Base-by-base conservation (phyloP, 1,140 invertebrate genomes). In the Aphis gossypii region DNA sequence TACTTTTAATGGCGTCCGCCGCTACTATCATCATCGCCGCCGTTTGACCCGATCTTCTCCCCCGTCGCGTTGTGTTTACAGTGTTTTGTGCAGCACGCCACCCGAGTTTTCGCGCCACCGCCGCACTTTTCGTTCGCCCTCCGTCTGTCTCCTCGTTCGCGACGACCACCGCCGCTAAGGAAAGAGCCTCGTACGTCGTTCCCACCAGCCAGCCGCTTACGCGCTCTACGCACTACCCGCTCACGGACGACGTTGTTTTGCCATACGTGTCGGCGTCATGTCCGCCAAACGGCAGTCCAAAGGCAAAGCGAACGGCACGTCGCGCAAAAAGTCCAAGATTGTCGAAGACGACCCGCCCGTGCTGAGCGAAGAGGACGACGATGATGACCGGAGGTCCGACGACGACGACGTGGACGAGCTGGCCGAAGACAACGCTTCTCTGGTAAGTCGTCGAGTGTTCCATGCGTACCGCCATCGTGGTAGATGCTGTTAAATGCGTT, bases 301-400 rank as follows among this genome's bases (percentile, higher is more conserved):
- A 60, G 83, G 54, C 93, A 86, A 94, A 38, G 90, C 90, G 30
- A 90, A 87, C n/a, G 90, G 90, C 25, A 82, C 86, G 48, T 86
- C 89, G 4, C 88, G 93, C 46, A 94, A 94, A 93, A 94, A 89
- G 68, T 48, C 56, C 93, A 96, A 96, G 93, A 94, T 94, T 30
- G 95, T 95, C 54, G 94, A 94, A 41, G 96, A 96, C 94, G 94
- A 94, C 20, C 94, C 94, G 35, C 95, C 95, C 92, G 95, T 95
- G 44, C 95, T 95, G 56, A 95, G 95, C 93, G 92, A 93, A 30
- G 92, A 93, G 25, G 95, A 96, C 86, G 95, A 96, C 21, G 95
- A 96, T 90, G 95, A 96, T 95, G 95, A 90, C 95, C 95, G 56
- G 5, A 68, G 38, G 1, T 95, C 95, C 30, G 95, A 95, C 5